These are phyloP conservation scores for Okapia johnstoni DNA, from an alignment of 2,113 vertebrate species.

Conservation along the genomic window DNA sequence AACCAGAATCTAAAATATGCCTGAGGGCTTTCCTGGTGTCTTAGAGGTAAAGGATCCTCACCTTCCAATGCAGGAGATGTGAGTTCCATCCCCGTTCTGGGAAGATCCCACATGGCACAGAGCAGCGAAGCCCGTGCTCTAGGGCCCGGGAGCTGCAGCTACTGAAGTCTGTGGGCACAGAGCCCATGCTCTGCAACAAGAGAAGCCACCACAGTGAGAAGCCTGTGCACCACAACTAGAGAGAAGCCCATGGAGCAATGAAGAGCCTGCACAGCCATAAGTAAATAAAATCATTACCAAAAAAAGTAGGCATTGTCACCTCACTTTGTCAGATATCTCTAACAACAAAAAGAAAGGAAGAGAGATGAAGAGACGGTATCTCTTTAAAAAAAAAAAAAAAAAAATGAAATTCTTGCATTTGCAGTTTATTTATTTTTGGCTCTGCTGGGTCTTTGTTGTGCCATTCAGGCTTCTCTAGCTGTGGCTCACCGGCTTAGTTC, in stretches of 20 bases:
- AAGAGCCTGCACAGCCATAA: neutral
- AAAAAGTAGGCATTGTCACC: neutral
- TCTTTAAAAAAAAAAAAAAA: neutral
- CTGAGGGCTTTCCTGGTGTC: neutral
- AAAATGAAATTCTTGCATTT: neutral
- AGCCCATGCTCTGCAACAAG: neutral
- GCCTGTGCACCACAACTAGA: neutral
- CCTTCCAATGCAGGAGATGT: neutral
- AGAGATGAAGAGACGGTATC: neutral
- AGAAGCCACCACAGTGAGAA: neutral
- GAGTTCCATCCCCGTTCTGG: neutral
- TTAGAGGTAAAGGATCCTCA: neutral
- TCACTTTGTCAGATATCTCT: neutral
- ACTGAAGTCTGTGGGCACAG: neutral
- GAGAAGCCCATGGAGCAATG: neutral
- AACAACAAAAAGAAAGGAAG: neutral
- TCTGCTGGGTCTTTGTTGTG: neutral
- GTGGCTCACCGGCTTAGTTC: rapidly evolving
- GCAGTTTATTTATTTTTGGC: neutral
- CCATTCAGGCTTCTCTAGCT: neutral
- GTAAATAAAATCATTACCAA: neutral
- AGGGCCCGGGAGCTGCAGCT: neutral
- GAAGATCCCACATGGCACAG: neutral
- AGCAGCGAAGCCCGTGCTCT: neutral
- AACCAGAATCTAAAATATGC: neutral